phyloP scores from a whole-genome alignment of 2,888 invertebrate species.

The Cyaniris semiargus region DNA sequence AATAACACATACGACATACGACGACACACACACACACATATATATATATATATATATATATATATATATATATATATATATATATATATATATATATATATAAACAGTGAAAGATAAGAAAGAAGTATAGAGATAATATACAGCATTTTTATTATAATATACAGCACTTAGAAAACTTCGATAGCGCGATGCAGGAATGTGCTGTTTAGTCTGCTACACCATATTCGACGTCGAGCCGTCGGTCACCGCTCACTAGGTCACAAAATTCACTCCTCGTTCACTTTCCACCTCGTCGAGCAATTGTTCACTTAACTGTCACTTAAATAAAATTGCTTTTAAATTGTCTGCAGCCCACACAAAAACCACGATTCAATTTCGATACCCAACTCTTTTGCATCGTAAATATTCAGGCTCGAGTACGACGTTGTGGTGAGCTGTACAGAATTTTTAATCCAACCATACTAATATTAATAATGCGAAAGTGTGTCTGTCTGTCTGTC shows the following conservation, averaged over 20 bases:
- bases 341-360: background rate
- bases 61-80: too few species aligned
- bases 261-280: background rate
- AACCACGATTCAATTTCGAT: background rate
- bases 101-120: too few species aligned
- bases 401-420: background rate
- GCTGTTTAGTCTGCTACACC: background rate
- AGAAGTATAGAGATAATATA: too few species aligned
- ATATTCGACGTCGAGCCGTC: background rate
- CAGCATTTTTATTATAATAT: too few species aligned
- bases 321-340: conserved; percentile 10
- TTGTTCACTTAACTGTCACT: background rate
- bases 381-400: background rate
- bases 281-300: background rate
- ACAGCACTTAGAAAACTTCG: background rate
- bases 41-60: too few species aligned
- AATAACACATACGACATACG: too few species aligned
- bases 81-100: too few species aligned
- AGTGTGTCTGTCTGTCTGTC: too few species aligned
- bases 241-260: background rate
- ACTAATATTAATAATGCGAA: too few species aligned
- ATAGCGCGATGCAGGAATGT: background rate
- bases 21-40: too few species aligned
- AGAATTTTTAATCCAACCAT: background rate
- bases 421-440: background rate